Base-by-base conservation (phyloP, 2,797 vertebrate species). In the Syncerus caffer region DNA sequence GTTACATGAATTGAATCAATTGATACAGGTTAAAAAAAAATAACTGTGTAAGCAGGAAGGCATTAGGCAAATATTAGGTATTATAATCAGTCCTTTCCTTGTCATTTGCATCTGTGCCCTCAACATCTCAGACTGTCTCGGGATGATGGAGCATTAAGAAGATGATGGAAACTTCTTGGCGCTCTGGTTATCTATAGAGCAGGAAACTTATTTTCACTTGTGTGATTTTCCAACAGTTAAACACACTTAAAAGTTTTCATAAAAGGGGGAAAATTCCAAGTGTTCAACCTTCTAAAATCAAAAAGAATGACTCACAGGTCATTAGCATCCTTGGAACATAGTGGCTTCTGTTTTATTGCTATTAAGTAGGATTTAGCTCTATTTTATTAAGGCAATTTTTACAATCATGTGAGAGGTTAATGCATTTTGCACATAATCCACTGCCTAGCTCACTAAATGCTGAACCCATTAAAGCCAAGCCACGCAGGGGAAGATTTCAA, bases 321-420 rank as follows among this genome's bases (percentile, higher is more conserved):
- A 97, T 96, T 95, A 98, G 96, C 94, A 87, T 95, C 97, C 90
- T 58, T 89, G 91, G 97, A 97, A 98, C 96, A 97, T 45, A 80
- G 90, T 89, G 92, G 90, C 93, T 98, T 97, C 97, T 97, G 94
- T 97, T 97, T 98, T 98, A 98, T 98, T 92, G 94, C 96, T 98
- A 97, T 98, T 98, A 98, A 98, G 98, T 95, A 97, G 97, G 96
- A 98, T 98, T 98, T 97, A 98, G 97, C 94, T 98, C 93, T 97
- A 94, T 98, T 98, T 98, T 98, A 98, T 98, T 98, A 98, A 98
- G 98, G 95, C 94, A 97, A 86, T 98, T 97, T 96, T 97, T 98
- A 98, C 58, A 96, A 29, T 96, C 96, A 97, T 98, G 97, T 97
- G 94, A 98, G 98, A 98, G 98, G 98, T 98, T 98, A 98, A 98